phyloP scores from a whole-genome alignment of 2,888 invertebrate genomes.

The Odontocerum albicorne region DNA sequence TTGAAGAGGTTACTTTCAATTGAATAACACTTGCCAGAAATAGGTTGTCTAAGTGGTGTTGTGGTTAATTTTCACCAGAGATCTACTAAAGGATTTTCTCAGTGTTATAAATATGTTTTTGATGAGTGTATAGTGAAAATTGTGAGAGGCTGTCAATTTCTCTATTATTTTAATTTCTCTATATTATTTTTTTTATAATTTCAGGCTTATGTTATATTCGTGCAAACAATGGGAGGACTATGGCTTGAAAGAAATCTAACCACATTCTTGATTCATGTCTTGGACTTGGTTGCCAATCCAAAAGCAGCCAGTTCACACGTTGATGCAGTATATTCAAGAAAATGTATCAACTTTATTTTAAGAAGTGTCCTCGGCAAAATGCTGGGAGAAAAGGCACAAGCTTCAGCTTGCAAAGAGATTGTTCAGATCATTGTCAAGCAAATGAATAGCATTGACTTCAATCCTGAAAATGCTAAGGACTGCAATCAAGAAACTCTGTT shows the following conservation, averaged over 20 bases:
- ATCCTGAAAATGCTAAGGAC: constrained; percentile 90
- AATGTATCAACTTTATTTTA: constrained; percentile 95
- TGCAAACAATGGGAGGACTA: constrained; percentile 88
- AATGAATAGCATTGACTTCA: constrained; percentile 93
- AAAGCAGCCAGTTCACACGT: constrained; percentile 96
- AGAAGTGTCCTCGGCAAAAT: constrained; percentile 90
- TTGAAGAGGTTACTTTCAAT: too few species aligned
- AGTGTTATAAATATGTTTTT: too few species aligned
- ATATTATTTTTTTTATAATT: constrained; percentile 30
- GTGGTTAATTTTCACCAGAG: too few species aligned
- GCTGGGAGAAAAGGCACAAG: constrained; percentile 96
- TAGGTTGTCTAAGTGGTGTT: too few species aligned
- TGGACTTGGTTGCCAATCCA: constrained; percentile 93
- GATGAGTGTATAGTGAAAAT: too few species aligned
- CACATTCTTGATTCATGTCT: constrained; percentile 82
- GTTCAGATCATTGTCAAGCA: constrained; percentile 89
- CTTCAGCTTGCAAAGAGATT: constrained; percentile 92
- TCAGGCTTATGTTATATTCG: constrained; percentile 94
- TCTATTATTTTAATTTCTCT: too few species aligned
- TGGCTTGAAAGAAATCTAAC: constrained; percentile 95
- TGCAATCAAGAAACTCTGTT: constrained; percentile 88
- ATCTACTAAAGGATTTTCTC: too few species aligned
- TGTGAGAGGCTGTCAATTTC: too few species aligned
- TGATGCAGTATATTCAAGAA: constrained; percentile 95
- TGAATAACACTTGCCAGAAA: too few species aligned